Percentiles rank a stretch among this genome's conserved stretches.
Conservation (phyloP, 1,140 invertebrate species). For the Bombus consobrinus region DNA sequence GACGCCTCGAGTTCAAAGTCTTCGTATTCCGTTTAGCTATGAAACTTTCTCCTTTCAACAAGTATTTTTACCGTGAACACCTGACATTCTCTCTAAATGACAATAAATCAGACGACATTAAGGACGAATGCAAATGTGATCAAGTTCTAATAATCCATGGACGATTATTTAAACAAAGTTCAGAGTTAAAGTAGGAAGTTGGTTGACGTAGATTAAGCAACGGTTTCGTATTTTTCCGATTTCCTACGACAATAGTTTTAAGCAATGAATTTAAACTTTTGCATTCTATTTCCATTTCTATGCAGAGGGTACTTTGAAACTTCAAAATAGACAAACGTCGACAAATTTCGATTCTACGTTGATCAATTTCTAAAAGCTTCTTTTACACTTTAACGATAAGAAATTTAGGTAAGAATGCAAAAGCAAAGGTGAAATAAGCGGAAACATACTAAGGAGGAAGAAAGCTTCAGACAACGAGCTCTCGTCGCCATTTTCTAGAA, state of each 20-base stretch:
- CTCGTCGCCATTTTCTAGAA: conserved; percentile 51
- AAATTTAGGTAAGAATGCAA: conserved; percentile 27
- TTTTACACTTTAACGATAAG: conserved; percentile 23
- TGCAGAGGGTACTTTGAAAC: background rate
- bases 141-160: background rate
- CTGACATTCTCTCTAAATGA: background rate
- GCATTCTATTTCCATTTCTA: conserved; percentile 11
- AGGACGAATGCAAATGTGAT: background rate
- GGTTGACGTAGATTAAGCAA: background rate
- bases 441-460: conserved; percentile 69
- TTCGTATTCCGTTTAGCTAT: background rate
- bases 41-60: background rate
- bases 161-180: background rate
- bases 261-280: background rate
- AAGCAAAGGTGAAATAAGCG: conserved; percentile 70
- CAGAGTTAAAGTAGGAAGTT: background rate
- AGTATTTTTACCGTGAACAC: background rate
- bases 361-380: background rate
- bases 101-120: background rate
- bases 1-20: background rate
- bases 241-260: background rate
- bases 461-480: conserved; percentile 55
- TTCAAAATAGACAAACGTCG: background rate
- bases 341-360: background rate
- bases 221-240: background rate